Percentiles rank a stretch among this genome's conserved stretches.
These are phyloP conservation scores for Drosophila kokeensis DNA, from an alignment of 2,888 invertebrate species.

Conservation along the genomic window DNA sequence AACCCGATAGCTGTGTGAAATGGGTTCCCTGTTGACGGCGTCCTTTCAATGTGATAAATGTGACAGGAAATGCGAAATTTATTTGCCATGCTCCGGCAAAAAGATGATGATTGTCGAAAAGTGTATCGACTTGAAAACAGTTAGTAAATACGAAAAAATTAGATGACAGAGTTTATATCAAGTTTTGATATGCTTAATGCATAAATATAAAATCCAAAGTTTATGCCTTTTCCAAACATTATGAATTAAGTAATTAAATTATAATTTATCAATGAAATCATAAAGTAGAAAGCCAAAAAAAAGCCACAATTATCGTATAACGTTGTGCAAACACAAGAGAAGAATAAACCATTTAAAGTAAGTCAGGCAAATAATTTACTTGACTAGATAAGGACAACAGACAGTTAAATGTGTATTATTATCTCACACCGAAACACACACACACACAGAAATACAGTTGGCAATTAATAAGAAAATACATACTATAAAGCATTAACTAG, in stretches of 20 bases:
- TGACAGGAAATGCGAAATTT: conserved; percentile 53
- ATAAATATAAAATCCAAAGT: background rate
- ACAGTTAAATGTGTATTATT: conserved; percentile 7
- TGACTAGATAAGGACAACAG: conserved; percentile 9
- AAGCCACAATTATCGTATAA: background rate
- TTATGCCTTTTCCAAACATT: background rate
- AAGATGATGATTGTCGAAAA: conserved; percentile 11
- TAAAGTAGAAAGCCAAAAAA: background rate
- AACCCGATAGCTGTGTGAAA: conserved; percentile 27
- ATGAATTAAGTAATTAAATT: no score
- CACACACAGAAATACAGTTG: background rate
- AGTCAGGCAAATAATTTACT: conserved; percentile 24
- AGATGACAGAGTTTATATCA: background rate
- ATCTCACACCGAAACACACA: background rate
- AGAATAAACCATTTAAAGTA: background rate
- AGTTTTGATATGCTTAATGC: background rate
- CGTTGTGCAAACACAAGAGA: background rate
- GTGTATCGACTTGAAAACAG: conserved; percentile 20
- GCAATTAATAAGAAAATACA: conserved; percentile 23
- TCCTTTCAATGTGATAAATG: conserved; percentile 43
- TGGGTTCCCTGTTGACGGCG: conserved; percentile 25
- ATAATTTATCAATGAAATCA: background rate
- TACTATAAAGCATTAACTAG: background rate
- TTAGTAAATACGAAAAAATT: conserved; percentile 8
- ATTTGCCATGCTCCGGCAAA: conserved; percentile 34